Evolutionary conservation across 2,797 vertebrate species (phyloP).

Genomic region (Rhinichthys osculus): DNA sequence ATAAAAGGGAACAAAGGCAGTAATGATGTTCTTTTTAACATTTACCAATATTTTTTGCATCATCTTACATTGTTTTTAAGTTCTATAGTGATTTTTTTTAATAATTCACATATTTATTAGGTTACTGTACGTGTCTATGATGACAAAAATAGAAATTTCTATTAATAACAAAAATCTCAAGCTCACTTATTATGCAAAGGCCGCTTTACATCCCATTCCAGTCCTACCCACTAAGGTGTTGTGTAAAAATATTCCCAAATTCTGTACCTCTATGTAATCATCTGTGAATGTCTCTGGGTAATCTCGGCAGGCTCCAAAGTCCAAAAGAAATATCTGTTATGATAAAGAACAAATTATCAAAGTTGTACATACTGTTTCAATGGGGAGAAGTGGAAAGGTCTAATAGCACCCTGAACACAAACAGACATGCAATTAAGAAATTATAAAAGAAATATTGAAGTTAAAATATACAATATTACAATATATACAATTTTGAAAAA

Average conservation of each 20-base stretch:
- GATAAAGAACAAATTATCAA: constrained; percentile 14
- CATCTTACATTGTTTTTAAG: neutral
- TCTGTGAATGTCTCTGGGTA: constrained; percentile 87
- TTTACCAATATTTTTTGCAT: neutral
- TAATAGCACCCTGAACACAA: neutral
- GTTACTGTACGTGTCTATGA: too few relatives aligned
- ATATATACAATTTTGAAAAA: neutral
- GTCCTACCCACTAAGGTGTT: neutral
- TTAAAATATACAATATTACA: too few relatives aligned
- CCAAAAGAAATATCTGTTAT: constrained; percentile 83
- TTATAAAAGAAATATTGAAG: neutral
- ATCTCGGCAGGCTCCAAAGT: constrained; percentile 87
- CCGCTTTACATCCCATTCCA: neutral
- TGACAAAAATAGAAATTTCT: neutral
- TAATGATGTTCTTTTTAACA: neutral
- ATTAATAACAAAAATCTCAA: neutral
- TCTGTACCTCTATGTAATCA: constrained; percentile 86
- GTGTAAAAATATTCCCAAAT: neutral
- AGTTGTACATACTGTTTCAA: neutral
- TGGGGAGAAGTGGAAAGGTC: neutral
- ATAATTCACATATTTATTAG: neutral
- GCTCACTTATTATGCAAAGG: neutral
- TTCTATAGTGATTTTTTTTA: neutral
- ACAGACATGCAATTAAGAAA: neutral
- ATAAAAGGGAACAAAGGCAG: neutral